These are phyloP conservation scores for Laticauda colubrina DNA, from an alignment of 2,113 vertebrate species.

Conservation along the genomic window DNA sequence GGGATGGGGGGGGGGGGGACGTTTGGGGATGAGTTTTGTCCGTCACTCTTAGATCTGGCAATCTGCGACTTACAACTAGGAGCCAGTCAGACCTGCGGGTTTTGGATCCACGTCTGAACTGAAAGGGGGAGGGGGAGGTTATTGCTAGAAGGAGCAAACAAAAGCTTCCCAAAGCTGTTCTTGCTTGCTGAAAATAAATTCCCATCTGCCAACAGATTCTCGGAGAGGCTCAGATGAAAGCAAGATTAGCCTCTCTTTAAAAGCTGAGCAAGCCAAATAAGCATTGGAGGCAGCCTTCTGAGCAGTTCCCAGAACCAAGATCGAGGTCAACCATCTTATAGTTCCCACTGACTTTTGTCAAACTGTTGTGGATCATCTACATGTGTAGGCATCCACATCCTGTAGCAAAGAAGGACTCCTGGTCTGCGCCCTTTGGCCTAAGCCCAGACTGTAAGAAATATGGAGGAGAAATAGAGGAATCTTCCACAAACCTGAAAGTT, in stretches of 20 bases:
- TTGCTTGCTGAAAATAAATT: not conserved
- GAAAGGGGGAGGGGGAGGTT: not conserved
- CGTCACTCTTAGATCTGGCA: not conserved
- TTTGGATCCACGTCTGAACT: not conserved
- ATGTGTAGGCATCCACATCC: not conserved
- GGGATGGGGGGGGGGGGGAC: too few species aligned
- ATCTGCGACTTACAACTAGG: not conserved
- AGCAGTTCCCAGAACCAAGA: not conserved
- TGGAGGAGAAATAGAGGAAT: not conserved
- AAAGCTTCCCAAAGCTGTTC: not conserved
- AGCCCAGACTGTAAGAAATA: not conserved
- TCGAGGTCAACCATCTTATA: not conserved
- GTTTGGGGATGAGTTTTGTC: not conserved
- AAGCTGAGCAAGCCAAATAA: too few species aligned
- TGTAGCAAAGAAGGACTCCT: not conserved
- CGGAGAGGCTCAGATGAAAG: not conserved
- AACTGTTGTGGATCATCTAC: not conserved
- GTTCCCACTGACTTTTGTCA: not conserved
- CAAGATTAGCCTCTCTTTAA: not conserved
- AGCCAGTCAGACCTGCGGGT: too few species aligned
- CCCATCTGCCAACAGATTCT: not conserved
- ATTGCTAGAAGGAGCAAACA: not conserved
- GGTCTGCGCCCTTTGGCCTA: not conserved
- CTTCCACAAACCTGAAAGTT: not conserved
- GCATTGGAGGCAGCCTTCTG: too few species aligned